Evolutionary conservation across 2,113 vertebrate species (phyloP).

Genomic region (Columbina picui): DNA sequence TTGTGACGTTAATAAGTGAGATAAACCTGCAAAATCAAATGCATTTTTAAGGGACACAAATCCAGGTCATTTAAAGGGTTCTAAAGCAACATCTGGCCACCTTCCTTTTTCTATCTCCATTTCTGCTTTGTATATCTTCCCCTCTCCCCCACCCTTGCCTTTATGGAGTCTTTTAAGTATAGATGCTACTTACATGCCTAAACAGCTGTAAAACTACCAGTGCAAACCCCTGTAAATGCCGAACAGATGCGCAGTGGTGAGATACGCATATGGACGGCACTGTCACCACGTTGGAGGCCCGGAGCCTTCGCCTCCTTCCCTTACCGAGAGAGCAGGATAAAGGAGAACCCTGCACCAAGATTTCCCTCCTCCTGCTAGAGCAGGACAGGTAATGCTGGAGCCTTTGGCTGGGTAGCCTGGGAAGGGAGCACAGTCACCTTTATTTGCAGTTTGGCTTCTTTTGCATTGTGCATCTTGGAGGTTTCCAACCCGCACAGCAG

Average conservation of each 20-base stretch:
- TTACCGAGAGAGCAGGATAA: accelerated
- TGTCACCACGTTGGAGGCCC: background rate
- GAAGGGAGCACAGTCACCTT: background rate
- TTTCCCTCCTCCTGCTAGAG: background rate
- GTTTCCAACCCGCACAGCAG: background rate
- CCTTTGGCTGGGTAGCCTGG: background rate
- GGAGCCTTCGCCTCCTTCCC: background rate
- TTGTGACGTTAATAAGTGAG: background rate
- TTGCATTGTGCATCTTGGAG: background rate
- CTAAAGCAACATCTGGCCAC: background rate
- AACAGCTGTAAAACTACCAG: slow-evolving; percentile 57
- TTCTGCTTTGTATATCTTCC: background rate
- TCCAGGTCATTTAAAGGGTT: background rate
- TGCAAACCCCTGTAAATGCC: slow-evolving; percentile 19
- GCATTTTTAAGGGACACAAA: background rate
- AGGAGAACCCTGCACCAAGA: background rate
- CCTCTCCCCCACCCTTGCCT: background rate
- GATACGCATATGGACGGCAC: background rate
- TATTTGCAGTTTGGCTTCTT: background rate
- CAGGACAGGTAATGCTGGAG: background rate
- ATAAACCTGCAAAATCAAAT: background rate
- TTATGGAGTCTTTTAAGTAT: slow-evolving; percentile 19
- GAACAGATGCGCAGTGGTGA: slow-evolving; percentile 25
- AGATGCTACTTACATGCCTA: slow-evolving; percentile 44
- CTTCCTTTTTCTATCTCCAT: background rate